Evolutionary conservation across 2,113 vertebrate genomes (phyloP), one percentile per base, ranked within the genome.

Genomic region (Oncorhynchus masou): DNA sequence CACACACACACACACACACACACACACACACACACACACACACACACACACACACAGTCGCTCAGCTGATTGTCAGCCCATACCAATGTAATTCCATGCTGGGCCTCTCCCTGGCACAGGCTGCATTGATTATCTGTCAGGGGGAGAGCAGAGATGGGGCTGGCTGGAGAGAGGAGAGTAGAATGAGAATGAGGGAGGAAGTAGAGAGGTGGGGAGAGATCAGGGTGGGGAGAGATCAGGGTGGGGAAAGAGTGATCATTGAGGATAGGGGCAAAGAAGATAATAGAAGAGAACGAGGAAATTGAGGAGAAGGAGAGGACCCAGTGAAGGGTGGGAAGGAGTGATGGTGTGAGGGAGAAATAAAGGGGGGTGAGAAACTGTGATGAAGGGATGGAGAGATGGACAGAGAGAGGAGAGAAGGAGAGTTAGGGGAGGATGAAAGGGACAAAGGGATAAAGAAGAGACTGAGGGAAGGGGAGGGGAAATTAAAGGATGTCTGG

Each of bases 91-190:
- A 85, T 82, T 85, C 79, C 66, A 88, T 85, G 71, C 13, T 20
- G 57, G 68, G 72, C 67, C 72, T 76, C 64, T 75, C 70, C 78
- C n/a, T 11, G 59, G 59, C 59, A 62, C 59, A 22, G 59, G 59
- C n/a, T 62, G 20, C 39, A 82, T 82, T 81, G 83, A 86, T 85
- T 85, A 77, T 74, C 77, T 86, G 81, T 82, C 83, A 70, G 69
- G 20, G 69, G 39, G 24, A 68, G 70, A 72, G 75, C 49, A 31
- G 48, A 9, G 12, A 15, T 2, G 9, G 39, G 57, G 29, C 70
- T 62, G 73, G 75, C 71, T 25, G 45, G 7, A 62, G 45, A 49
- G 22, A 64, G 60, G 45, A 29, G 20, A 51, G 66, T 49, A 62
- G 71, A 79, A 70, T 79, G 70, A 77, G 60, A 77, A 57, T 3